Evolutionary conservation across 2,113 vertebrate genomes (phyloP).

Genomic region (Gallinago media): DNA sequence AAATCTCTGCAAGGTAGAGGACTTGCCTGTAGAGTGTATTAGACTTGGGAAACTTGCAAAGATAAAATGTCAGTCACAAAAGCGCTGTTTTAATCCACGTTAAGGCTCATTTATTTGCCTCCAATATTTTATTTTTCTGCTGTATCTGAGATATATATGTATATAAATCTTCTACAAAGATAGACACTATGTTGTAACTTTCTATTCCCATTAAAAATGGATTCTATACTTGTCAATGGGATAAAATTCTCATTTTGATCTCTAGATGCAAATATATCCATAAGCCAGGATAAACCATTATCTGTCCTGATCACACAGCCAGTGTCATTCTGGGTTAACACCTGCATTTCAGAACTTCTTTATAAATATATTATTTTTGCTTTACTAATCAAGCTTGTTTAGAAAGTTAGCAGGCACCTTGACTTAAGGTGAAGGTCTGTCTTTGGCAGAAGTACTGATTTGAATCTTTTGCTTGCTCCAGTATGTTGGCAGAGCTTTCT

Average conservation of each 20-base stretch:
- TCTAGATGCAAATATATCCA: conserved; percentile 45
- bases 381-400: conserved; percentile 51
- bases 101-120: conserved; percentile 15
- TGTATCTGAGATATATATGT: not conserved
- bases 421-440: conserved; percentile 44
- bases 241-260: conserved; percentile 69
- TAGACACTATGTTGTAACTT: not conserved
- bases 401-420: conserved; percentile 60
- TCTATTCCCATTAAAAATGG: conserved; percentile 36
- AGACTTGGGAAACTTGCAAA: conserved; percentile 32
- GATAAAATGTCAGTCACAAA: conserved; percentile 45
- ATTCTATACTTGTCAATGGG: conserved; percentile 42
- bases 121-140: conserved; percentile 31
- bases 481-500: not conserved
- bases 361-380: conserved; percentile 23
- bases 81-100: not conserved
- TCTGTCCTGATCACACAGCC: conserved; percentile 35
- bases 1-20: not conserved
- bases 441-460: not conserved
- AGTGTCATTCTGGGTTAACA: conserved; percentile 38
- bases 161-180: conserved; percentile 24
- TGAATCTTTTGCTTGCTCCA: not conserved
- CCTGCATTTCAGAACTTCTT: conserved; percentile 25
- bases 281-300: conserved; percentile 59
- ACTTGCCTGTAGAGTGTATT: not conserved